phyloP scores from a whole-genome alignment of 2,113 vertebrate species.

The Brachyhypopomus gauderio region DNA sequence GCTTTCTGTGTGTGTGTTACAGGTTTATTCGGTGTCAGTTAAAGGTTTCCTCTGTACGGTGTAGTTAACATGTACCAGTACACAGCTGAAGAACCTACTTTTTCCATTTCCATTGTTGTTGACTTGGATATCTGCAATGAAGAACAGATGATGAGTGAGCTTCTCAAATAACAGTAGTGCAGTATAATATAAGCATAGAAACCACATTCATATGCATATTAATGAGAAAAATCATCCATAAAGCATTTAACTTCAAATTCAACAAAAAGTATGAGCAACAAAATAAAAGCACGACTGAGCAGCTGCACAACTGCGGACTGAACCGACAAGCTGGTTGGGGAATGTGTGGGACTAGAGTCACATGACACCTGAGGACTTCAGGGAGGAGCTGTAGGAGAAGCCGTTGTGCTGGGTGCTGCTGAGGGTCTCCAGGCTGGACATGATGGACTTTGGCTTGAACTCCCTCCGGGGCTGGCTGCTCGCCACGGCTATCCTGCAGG shows the following conservation, averaged over 20 bases:
- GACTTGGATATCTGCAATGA: conserved; percentile 65
- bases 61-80: background rate
- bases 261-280: background rate
- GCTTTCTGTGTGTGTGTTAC: background rate
- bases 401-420: conserved; percentile 82
- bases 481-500: conserved; percentile 80
- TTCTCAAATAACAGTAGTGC: background rate
- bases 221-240: background rate
- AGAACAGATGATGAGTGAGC: conserved; percentile 50
- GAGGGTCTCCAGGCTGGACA: conserved; percentile 71
- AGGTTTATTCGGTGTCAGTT: background rate
- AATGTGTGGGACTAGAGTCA: background rate
- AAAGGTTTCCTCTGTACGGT: background rate
- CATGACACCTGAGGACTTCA: conserved; percentile 79
- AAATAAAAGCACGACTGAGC: too few relatives aligned
- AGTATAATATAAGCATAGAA: background rate
- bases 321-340: too few relatives aligned
- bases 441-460: conserved; percentile 80
- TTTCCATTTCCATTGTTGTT: conserved; percentile 68
- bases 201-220: too few relatives aligned
- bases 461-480: conserved; percentile 80
- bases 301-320: background rate
- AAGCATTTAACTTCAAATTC: background rate
- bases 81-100: conserved; percentile 64
- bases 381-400: conserved; percentile 71